phyloP scores from a whole-genome alignment of 2,113 vertebrate species.

The Genyomyrus donnyi region DNA sequence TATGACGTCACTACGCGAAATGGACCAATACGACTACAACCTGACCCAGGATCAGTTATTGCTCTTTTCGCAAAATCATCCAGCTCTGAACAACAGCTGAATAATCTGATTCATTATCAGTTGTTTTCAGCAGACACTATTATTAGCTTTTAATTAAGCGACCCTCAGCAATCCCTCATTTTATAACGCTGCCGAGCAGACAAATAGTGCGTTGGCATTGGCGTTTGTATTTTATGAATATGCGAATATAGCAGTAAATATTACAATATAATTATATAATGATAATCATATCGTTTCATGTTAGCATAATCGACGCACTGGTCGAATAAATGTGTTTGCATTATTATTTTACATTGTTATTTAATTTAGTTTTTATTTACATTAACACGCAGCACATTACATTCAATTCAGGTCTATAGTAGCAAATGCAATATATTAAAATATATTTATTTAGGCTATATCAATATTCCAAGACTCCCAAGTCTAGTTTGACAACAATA shows the following conservation, averaged over 20 bases:
- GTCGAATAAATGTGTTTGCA: background rate
- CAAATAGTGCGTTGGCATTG: background rate
- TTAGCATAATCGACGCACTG: background rate
- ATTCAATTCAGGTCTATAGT: background rate
- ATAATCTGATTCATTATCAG: background rate
- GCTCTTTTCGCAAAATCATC: background rate
- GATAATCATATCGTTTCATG: background rate
- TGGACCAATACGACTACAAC: background rate
- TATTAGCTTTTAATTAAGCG: background rate
- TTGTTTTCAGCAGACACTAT: background rate
- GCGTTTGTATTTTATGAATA: background rate
- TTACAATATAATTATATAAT: background rate
- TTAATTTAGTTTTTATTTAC: background rate
- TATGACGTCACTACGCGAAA: conserved; percentile 36
- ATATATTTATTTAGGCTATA: background rate
- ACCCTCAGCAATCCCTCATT: background rate
- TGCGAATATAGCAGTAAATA: background rate
- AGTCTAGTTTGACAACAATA: background rate
- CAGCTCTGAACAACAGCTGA: background rate
- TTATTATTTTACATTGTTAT: background rate
- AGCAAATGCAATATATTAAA: background rate
- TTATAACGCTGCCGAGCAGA: background rate
- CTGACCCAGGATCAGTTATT: background rate
- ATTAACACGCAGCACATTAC: background rate
- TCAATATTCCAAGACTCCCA: background rate